Evolutionary conservation across 2,113 vertebrate species (phyloP).

Genomic region (Vulpes ferrilata): DNA sequence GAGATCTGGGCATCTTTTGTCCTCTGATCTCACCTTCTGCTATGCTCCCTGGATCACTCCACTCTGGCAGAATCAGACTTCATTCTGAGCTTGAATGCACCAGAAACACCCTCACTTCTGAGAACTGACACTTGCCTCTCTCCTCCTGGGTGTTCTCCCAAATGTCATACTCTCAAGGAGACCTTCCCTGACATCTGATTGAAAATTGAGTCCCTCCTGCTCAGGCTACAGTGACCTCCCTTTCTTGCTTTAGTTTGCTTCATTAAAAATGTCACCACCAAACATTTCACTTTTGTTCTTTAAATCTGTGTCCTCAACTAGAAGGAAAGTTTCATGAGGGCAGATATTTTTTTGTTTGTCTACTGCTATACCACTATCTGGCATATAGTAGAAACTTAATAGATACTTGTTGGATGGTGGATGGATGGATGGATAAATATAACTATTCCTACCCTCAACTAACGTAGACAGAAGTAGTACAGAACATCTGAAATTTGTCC

Average conservation of each 20-base stretch:
- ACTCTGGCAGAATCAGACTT: background rate
- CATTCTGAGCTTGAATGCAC: background rate
- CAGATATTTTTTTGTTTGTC: background rate
- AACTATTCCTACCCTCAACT: background rate
- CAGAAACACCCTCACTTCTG: background rate
- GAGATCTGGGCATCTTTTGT: background rate
- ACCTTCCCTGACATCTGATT: background rate
- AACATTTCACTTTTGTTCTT: background rate
- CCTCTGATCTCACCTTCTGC: background rate
- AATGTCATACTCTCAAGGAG: background rate
- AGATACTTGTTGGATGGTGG: background rate
- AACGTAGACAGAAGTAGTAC: background rate
- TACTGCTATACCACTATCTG: background rate
- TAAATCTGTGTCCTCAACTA: background rate
- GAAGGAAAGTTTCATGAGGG: background rate
- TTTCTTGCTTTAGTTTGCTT: background rate
- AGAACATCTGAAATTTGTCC: background rate
- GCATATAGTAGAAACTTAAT: background rate
- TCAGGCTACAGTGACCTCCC: background rate
- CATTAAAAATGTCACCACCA: background rate
- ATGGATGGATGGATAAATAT: background rate
- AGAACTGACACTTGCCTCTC: background rate
- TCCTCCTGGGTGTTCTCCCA: background rate
- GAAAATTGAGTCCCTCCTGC: background rate
- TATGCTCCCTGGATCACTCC: background rate